Conservation (phyloP, 64 coral and sea anemone genomes). For the Pocillopora damicornis region DNA sequence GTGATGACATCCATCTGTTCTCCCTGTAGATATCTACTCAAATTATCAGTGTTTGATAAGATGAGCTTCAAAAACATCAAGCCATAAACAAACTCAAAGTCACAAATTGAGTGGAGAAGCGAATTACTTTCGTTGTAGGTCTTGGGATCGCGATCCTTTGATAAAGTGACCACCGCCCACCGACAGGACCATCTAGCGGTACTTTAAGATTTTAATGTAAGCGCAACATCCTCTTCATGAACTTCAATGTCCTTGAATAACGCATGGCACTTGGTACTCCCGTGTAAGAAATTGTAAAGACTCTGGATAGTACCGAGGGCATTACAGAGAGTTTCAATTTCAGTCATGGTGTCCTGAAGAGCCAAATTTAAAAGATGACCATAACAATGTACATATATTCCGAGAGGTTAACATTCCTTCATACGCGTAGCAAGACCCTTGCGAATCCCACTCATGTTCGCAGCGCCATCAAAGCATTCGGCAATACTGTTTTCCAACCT, state of each 20-base stretch:
- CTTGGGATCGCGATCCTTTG: too few relatives aligned
- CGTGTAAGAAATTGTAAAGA: too few relatives aligned
- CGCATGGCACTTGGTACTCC: too few relatives aligned
- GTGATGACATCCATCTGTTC: constrained; percentile 50
- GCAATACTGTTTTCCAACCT: constrained; percentile 31
- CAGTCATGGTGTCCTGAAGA: too few relatives aligned
- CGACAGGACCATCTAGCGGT: too few relatives aligned
- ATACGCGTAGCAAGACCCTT: constrained; percentile 20
- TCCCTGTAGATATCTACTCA: constrained; percentile 43
- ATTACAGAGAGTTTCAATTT: too few relatives aligned
- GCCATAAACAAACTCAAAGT: constrained; percentile 42
- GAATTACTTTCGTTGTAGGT: constrained; percentile 18
- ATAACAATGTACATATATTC: constrained; percentile 47
- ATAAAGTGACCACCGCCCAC: too few relatives aligned
- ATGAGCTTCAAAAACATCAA: constrained; percentile 32
- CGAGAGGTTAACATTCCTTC: constrained; percentile 5
- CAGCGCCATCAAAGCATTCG: constrained; percentile 51
- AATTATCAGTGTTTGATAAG: constrained; percentile 44
- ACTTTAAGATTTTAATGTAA: too few relatives aligned
- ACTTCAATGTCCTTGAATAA: too few relatives aligned
- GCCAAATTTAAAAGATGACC: constrained; percentile 39
- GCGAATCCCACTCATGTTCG: constrained; percentile 29
- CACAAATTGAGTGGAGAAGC: constrained; percentile 35
- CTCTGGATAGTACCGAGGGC: too few relatives aligned
- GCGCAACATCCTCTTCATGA: too few relatives aligned